Conservation (phyloP, 2,888 invertebrate genomes). For the Apodemia duryi region DNA sequence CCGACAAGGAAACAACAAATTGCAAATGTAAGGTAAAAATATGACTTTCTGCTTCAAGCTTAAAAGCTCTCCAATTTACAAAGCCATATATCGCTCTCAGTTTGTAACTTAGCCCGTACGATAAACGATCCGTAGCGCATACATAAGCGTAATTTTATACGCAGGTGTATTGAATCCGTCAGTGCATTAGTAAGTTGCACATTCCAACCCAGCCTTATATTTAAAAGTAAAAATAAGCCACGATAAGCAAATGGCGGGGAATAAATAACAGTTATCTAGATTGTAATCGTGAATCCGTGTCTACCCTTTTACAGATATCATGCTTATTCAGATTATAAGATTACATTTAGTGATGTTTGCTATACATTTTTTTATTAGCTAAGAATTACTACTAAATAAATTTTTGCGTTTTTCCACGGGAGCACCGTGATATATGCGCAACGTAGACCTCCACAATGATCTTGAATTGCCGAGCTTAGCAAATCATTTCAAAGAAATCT, state of each 20-base stretch:
- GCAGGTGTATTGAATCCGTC: slow-evolving; percentile 55
- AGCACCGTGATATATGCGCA: too few species aligned
- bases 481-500: too few species aligned
- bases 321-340: slow-evolving; percentile 7
- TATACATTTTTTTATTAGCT: too few species aligned
- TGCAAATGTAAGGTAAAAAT: background rate
- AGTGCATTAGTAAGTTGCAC: slow-evolving; percentile 34
- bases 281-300: slow-evolving; percentile 27
- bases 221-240: slow-evolving; percentile 31
- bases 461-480: too few species aligned
- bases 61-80: too few species aligned
- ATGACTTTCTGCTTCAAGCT: background rate
- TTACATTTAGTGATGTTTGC: background rate
- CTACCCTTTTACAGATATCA: slow-evolving; percentile 23
- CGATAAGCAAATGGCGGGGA: slow-evolving; percentile 27
- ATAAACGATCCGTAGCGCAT: slow-evolving; percentile 50
- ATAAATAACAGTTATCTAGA: slow-evolving; percentile 31
- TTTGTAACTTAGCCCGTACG: slow-evolving; percentile 26
- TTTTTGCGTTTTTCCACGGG: too few species aligned
- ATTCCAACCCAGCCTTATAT: slow-evolving; percentile 29
- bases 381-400: too few species aligned
- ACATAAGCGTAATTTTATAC: slow-evolving; percentile 57
- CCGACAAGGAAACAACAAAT: too few species aligned
- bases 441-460: too few species aligned
- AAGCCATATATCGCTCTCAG: slow-evolving; percentile 21